Evolutionary conservation across 2,888 invertebrate species (phyloP).

Genomic region (Mechanitis mazaeus): DNA sequence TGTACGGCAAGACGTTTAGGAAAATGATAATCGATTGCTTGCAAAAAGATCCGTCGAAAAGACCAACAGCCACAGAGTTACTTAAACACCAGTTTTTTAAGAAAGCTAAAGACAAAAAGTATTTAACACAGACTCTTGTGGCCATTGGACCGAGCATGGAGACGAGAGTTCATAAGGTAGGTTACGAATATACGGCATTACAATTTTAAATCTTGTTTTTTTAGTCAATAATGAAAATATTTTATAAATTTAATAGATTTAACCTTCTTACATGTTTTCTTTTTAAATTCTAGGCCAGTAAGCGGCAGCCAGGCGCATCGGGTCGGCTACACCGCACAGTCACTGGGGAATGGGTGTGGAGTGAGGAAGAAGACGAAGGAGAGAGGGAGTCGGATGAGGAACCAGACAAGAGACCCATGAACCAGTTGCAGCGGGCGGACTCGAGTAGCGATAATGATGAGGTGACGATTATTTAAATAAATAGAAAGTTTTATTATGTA

Average conservation of each 20-base stretch:
- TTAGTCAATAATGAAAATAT: neutral
- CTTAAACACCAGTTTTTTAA: conserved; percentile 98
- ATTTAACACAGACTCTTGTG: conserved; percentile 89
- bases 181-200: neutral
- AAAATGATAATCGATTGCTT: conserved; percentile 98
- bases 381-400: conserved; percentile 39
- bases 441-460: conserved; percentile 76
- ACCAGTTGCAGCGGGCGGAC: conserved; percentile 70
- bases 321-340: conserved; percentile 91
- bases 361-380: conserved; percentile 83
- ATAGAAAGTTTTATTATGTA: neutral
- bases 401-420: conserved; percentile 71
- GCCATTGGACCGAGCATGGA: conserved; percentile 92
- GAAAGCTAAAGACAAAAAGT: conserved; percentile 96
- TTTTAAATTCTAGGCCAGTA: conserved; percentile 47
- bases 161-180: conserved; percentile 92
- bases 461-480: conserved; percentile 34
- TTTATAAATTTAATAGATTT: neutral
- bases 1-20: conserved; percentile 97
- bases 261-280: neutral
- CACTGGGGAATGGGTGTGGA: conserved; percentile 98
- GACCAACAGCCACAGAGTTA: conserved; percentile 96
- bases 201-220: neutral
- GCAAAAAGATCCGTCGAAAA: conserved; percentile 95
- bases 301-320: conserved; percentile 76